Evolutionary conservation across 2,888 invertebrate genomes (phyloP).

Genomic region (Plagodis pulveraria): DNA sequence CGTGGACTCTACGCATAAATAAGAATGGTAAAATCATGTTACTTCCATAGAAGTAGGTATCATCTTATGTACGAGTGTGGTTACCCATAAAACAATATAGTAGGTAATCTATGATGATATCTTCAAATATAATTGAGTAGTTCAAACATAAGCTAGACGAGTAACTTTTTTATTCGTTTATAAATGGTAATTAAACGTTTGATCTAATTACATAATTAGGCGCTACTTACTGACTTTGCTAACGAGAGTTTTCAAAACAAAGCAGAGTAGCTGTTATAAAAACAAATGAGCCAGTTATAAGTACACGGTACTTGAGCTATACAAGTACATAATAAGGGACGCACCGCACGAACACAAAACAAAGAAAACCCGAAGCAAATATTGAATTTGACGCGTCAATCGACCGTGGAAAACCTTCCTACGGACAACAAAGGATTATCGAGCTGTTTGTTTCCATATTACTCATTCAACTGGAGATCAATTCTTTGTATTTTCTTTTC

Average conservation of each 20-base stretch:
- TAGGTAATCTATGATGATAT: too few relatives aligned
- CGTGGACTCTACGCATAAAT: too few relatives aligned
- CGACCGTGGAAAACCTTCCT: conserved; percentile 31
- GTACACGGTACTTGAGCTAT: conserved; percentile 14
- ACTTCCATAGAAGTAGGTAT: too few relatives aligned
- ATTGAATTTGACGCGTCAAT: conserved; percentile 36
- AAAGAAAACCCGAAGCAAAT: conserved; percentile 33
- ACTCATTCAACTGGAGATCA: conserved; percentile 10
- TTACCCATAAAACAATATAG: too few relatives aligned
- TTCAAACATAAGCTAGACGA: too few relatives aligned
- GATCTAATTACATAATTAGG: background rate
- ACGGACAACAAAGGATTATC: conserved; percentile 31
- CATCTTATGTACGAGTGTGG: too few relatives aligned
- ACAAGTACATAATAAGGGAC: conserved; percentile 3
- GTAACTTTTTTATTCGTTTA: too few relatives aligned
- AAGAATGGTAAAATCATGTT: too few relatives aligned
- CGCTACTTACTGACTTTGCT: too few relatives aligned
- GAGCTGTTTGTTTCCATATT: conserved; percentile 19
- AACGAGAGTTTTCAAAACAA: conserved; percentile 14
- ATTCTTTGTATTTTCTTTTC: conserved; percentile 11
- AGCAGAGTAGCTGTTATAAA: conserved; percentile 5
- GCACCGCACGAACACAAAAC: conserved; percentile 19
- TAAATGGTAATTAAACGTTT: too few relatives aligned
- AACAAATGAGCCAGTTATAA: conserved; percentile 20
- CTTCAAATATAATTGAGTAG: too few relatives aligned